Evolutionary conservation across 2,797 vertebrate genomes (phyloP).

Genomic region (Knipowitschia caucasica): DNA sequence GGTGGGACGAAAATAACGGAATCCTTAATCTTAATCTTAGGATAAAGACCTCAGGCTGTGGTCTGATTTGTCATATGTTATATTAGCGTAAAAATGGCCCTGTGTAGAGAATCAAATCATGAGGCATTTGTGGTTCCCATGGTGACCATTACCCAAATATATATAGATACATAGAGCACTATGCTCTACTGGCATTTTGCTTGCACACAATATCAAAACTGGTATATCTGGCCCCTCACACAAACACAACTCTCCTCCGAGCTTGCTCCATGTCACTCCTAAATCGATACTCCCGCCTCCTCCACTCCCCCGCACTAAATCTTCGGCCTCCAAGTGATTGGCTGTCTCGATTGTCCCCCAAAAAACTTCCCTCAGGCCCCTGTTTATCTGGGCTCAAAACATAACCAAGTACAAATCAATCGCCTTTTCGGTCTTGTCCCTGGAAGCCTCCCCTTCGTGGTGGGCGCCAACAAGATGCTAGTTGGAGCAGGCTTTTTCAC

Average conservation of each 20-base stretch:
- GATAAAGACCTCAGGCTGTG: no score
- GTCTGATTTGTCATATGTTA: no score
- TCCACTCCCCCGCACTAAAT: slow-evolving; percentile 27
- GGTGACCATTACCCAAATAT: no score
- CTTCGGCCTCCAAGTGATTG: slow-evolving; percentile 52
- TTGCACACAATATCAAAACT: no score
- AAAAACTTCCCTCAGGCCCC: slow-evolving; percentile 58
- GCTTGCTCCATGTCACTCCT: slow-evolving; percentile 18
- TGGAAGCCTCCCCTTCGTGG: slow-evolving; percentile 18
- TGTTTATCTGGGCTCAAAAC: slow-evolving; percentile 56
- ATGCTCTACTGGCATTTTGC: no score
- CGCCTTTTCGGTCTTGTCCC: slow-evolving; percentile 40
- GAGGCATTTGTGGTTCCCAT: no score
- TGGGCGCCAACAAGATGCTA: slow-evolving; percentile 14
- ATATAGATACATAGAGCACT: no score
- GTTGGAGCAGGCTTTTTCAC: neutral
- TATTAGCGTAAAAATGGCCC: no score
- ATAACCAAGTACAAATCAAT: slow-evolving; percentile 56
- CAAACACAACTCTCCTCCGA: slow-evolving; percentile 19
- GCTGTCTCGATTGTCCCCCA: slow-evolving; percentile 46
- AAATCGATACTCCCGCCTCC: slow-evolving; percentile 50
- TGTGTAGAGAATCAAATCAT: no score
- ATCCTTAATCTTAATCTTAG: no score
- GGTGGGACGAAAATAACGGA: no score
- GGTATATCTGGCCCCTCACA: slow-evolving; percentile 30